A percentile compares a stretch with the other conserved stretches of the same genome.
These are phyloP conservation scores for Ormyrus pomaceus DNA, from an alignment of 2,888 invertebrate genomes.

Conservation along the genomic window DNA sequence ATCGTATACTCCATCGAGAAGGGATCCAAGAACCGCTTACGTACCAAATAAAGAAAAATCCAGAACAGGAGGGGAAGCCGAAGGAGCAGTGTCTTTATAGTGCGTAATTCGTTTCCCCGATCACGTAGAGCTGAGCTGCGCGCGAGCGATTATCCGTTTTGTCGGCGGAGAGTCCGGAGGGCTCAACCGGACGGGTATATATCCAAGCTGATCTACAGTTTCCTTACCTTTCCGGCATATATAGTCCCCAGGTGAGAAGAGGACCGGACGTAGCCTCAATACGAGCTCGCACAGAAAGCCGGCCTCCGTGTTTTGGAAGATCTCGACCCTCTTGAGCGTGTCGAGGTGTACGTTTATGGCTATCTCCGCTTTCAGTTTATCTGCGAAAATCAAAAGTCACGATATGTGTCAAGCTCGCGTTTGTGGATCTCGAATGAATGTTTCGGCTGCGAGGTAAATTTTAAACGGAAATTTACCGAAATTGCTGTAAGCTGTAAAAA, in stretches of 20 bases:
- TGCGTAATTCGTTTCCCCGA: slow-evolving; percentile 6
- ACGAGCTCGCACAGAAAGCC: slow-evolving; percentile 99
- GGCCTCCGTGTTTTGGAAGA: slow-evolving; percentile 99
- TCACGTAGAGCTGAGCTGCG: slow-evolving; percentile 14
- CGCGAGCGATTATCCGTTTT: slow-evolving; percentile 25
- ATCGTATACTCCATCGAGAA: too few relatives aligned
- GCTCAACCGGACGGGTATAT: too few relatives aligned
- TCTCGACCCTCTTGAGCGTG: slow-evolving; percentile 97
- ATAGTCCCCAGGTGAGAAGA: slow-evolving; percentile 99
- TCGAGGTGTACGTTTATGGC: slow-evolving; percentile 99
- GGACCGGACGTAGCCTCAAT: slow-evolving; percentile 93
- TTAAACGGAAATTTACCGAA: too few relatives aligned
- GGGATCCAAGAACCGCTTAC: too few relatives aligned
- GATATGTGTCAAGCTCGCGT: neutral
- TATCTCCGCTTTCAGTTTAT: slow-evolving; percentile 98
- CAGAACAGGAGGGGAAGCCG: neutral
- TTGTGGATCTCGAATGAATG: too few relatives aligned
- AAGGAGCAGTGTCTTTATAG: neutral
- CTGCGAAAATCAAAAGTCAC: slow-evolving; percentile 72
- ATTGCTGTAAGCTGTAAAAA: neutral
- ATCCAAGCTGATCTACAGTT: too few relatives aligned
- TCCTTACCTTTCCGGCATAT: slow-evolving; percentile 97
- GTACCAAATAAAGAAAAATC: too few relatives aligned
- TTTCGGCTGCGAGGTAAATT: too few relatives aligned
- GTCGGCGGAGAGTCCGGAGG: neutral